phyloP scores from a whole-genome alignment of 2,113 vertebrate genomes.

The Bubo scandiacus region DNA sequence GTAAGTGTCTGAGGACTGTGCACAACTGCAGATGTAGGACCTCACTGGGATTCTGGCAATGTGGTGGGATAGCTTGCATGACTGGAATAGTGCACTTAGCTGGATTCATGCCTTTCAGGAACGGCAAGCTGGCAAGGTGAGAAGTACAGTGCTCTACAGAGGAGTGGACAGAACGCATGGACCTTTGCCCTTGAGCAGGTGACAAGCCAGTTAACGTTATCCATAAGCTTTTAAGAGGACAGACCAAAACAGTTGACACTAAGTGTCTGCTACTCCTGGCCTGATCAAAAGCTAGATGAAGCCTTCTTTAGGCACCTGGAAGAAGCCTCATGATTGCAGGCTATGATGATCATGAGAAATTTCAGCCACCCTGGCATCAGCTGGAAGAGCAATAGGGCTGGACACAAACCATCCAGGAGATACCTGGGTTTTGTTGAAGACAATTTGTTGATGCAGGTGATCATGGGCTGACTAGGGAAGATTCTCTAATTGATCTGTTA shows the following conservation, averaged over 20 bases:
- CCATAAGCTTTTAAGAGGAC: background rate
- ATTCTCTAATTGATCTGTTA: background rate
- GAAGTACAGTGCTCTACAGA: background rate
- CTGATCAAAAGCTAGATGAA: background rate
- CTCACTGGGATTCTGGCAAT: background rate
- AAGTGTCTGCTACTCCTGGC: background rate
- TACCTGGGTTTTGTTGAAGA: background rate
- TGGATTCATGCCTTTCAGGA: background rate
- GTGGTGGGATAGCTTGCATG: background rate
- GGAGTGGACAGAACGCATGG: background rate
- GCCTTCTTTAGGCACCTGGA: background rate
- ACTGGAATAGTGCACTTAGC: background rate
- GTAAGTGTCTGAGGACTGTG: background rate
- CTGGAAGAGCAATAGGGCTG: background rate
- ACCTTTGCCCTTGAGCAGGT: background rate
- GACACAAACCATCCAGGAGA: background rate
- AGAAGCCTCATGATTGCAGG: background rate
- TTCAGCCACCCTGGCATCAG: background rate
- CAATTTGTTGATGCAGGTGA: background rate
- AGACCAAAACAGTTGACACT: background rate
- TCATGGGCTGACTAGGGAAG: background rate
- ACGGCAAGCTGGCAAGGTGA: background rate
- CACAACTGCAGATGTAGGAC: background rate
- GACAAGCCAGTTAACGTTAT: background rate
- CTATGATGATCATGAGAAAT: background rate